Percentiles rank a stretch among this genome's conserved stretches.
Conservation (phyloP, 2,888 invertebrate genomes). For the Rotaria sp. region DNA sequence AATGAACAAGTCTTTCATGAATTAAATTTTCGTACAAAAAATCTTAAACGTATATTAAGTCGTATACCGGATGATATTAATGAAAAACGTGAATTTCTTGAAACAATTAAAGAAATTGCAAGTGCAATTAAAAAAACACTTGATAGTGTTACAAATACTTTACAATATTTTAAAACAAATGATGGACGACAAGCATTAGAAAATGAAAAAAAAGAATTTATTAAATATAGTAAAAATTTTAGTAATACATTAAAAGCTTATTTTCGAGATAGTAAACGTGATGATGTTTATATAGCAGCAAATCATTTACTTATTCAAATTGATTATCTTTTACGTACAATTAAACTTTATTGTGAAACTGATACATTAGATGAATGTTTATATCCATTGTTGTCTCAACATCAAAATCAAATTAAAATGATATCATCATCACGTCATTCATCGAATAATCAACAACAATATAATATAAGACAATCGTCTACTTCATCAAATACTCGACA, state of each 20-base stretch:
- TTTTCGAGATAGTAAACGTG: constrained; percentile 32
- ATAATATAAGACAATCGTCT: neutral
- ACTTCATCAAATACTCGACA: neutral
- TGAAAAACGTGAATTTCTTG: constrained; percentile 92
- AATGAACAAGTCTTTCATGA: constrained; percentile 78
- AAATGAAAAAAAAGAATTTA: constrained; percentile 40
- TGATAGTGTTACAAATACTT: constrained; percentile 39
- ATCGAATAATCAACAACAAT: neutral
- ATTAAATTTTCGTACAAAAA: constrained; percentile 82
- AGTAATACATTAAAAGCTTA: constrained; percentile 40
- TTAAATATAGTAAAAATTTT: constrained; percentile 40
- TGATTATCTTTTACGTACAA: constrained; percentile 34
- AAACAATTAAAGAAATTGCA: constrained; percentile 67
- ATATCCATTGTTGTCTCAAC: constrained; percentile 4
- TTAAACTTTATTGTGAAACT: constrained; percentile 37
- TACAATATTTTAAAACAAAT: constrained; percentile 32
- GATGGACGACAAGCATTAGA: constrained; percentile 39
- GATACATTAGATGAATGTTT: neutral
- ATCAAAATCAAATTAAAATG: neutral
- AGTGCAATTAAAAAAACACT: constrained; percentile 40
- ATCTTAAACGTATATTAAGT: constrained; percentile 86
- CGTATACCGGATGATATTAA: constrained; percentile 98
- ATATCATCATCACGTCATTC: neutral
- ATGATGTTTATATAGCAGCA: constrained; percentile 38
- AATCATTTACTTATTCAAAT: constrained; percentile 40